Base-by-base conservation (phyloP, 2,113 vertebrate species). In the Perccottus glenii region DNA sequence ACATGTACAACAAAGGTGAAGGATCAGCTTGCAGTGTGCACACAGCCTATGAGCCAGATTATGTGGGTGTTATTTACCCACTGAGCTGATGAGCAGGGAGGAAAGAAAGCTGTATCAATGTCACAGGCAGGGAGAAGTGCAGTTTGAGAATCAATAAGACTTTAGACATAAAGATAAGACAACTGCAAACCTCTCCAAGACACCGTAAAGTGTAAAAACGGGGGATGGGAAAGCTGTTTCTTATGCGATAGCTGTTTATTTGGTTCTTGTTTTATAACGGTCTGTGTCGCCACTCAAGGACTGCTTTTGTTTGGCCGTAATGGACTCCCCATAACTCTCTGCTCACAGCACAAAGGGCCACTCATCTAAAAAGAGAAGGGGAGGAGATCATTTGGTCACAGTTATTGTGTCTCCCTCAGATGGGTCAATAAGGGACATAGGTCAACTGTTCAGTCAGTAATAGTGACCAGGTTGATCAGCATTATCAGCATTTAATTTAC, bases 1-100 rank as follows among this genome's bases (percentile, higher is more conserved):
- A 98, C 85, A 98, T 98, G 95, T 99, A 99, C 90, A 99, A 98
- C 85, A 98, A 99, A 94, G 91, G 91, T 92, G 73, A 70, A 51
- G 16, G 43, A 38, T 10, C 47, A 36, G n/a, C 19, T 9, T 50
- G 48, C 16, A 58, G 56, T 14, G 8, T 3, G 40, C 36, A 43
- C 56, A 43, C 9, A 9, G 15, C 56, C 7, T 19, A 50, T 8
- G 16, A 9, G 56, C 14, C 4, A 15, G 56, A 12, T 58, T 58
- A 42, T 58, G 10, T 11, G 56, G 40, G 49, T 12, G 38, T 65
- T 74, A 43, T 73, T 76, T 50, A 74, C 49, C 48, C 33, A 10
- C 65, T 49, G 62, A 65, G 45, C 60, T 27, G 78, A 75, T 67
- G 59, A 61, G 64, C 5, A 2, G 60, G 64, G 57, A 52, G 75